Evolutionary conservation across 2,797 vertebrate genomes (phyloP), one percentile per base, ranked within the genome.

Genomic region (Chelmon rostratus): DNA sequence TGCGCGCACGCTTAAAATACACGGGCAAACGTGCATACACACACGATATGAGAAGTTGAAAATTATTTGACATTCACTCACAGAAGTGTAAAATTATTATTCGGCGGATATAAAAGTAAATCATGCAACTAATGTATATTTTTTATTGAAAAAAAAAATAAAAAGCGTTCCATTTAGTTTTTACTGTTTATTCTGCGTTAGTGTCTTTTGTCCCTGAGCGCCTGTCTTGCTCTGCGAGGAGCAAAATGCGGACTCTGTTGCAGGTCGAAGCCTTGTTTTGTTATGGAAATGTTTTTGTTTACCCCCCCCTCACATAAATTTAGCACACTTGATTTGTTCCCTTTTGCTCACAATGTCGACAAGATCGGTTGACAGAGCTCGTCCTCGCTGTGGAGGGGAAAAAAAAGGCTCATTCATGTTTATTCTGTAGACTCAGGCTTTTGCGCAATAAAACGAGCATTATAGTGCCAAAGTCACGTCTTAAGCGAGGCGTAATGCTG

Each of bases 261-360:
- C 85, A 89, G 84, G 90, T 92, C 96, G 96, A 96, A 96, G 96
- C 95, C 83, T 67, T 95, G 94, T 98, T 97, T 98, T 99, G 97
- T 98, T 93, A 98, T 98, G 97, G 96, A 98, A 98, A 98, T 98
- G 91, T 19, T 94, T 96, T 97, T 97, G 96, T 98, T 98, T 97
- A 96, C 74, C 96, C 96, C 96, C 96, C 96, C 95, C 96, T 96
- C 96, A 97, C 97, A 96, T 96, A 97, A 96, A 97, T 97, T 97
- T 97, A 95, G 96, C 96, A 97, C 97, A 97, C 96, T 97, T 97
- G 96, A 97, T 96, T 97, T 98, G 96, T 97, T 97, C 96, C 96
- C 96, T 97, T 97, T 97, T 91, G 93, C 93, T 91, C 95, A 96
- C 96, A 96, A 95, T 96, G 96, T 97, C 94, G 96, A 96, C 96